phyloP scores from a whole-genome alignment of 2,113 vertebrate genomes.

The Paralichthys olivaceus region DNA sequence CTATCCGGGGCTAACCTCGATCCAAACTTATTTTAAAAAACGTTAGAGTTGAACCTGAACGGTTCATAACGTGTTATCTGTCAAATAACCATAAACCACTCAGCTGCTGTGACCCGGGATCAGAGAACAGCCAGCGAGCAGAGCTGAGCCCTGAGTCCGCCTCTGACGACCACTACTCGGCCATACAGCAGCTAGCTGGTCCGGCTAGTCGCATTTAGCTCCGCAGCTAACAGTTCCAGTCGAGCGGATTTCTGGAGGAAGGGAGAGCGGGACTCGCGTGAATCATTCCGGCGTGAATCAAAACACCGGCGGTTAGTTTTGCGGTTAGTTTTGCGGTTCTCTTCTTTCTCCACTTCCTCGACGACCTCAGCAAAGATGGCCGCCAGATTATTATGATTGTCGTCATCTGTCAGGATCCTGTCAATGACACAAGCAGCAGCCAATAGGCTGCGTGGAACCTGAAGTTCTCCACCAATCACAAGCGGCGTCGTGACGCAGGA shows the following conservation, averaged over 20 bases:
- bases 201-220: conserved; percentile 34
- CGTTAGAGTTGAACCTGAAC: not conserved
- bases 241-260: not conserved
- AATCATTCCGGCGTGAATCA: not conserved
- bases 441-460: conserved; percentile 42
- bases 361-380: conserved; percentile 84
- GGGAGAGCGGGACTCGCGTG: no score
- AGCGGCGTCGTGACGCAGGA: not conserved
- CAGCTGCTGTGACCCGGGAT: no score
- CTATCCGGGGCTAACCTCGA: no score
- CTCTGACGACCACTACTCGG: not conserved
- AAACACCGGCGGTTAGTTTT: not conserved
- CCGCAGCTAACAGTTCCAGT: not conserved
- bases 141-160: not conserved
- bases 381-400: conserved; percentile 74
- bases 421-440: conserved; percentile 47
- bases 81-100: no score
- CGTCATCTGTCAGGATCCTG: conserved; percentile 48
- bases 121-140: no score
- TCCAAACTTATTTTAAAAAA: not conserved
- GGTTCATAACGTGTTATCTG: not conserved
- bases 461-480: conserved; percentile 47
- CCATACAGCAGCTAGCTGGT: not conserved
- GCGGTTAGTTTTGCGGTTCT: not conserved
- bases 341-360: conserved; percentile 8